Percentiles rank a stretch among this genome's conserved stretches.
Evolutionary conservation across 2,888 invertebrate genomes (phyloP).

Genomic region (Oxytorus armatus): DNA sequence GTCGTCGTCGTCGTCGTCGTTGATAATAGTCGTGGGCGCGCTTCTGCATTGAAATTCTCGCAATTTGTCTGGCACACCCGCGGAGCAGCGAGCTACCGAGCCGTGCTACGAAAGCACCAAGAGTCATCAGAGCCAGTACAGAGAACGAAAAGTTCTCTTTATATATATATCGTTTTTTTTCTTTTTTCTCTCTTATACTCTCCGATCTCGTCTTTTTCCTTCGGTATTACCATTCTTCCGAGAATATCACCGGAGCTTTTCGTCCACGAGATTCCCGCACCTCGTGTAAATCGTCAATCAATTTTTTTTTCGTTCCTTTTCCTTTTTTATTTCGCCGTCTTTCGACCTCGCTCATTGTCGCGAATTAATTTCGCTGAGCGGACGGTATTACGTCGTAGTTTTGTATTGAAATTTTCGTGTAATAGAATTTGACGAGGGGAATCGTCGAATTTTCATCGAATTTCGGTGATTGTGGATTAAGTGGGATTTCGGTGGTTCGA

Average conservation of each 20-base stretch:
- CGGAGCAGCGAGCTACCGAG: constrained; percentile 38
- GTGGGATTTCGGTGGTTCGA: constrained; percentile 20
- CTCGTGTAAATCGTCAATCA: constrained; percentile 43
- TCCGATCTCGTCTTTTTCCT: constrained; percentile 30
- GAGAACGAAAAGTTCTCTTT: constrained; percentile 17
- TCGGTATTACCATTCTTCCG: constrained; percentile 18
- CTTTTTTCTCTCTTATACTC: no score
- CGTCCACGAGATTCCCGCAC: constrained; percentile 26
- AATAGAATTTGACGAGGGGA: constrained; percentile 34
- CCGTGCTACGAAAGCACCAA: constrained; percentile 38
- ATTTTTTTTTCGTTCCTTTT: constrained; percentile 21
- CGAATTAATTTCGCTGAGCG: constrained; percentile 49
- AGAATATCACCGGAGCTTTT: constrained; percentile 27
- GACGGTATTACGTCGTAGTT: neutral
- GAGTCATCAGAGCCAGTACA: constrained; percentile 52
- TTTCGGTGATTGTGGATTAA: constrained; percentile 21
- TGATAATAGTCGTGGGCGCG: constrained; percentile 29
- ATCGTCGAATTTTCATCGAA: constrained; percentile 6
- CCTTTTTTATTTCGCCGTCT: constrained; percentile 6
- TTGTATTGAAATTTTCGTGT: constrained; percentile 46
- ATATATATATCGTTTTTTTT: neutral
- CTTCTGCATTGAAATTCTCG: constrained; percentile 75
- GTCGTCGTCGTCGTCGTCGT: no score
- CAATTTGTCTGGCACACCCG: constrained; percentile 73
- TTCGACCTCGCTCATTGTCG: constrained; percentile 43